Base-by-base conservation (phyloP, 2,888 invertebrate species). In the Baccha elongata region DNA sequence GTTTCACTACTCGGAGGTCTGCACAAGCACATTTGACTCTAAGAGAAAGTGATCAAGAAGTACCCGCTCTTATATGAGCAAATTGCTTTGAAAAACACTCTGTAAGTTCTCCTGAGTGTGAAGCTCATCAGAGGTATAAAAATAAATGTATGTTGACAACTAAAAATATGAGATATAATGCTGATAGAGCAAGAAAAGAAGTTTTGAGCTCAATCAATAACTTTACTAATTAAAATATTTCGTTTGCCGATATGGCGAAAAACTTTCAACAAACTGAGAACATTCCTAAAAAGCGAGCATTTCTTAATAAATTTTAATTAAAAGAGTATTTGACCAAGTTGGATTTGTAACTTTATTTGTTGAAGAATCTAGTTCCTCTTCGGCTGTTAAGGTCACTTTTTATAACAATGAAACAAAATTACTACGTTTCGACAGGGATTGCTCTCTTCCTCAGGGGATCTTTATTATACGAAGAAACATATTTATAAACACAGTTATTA, bases 221-320 rank as follows among this genome's bases (percentile, higher is more conserved):
- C 29, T 29, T 5, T 29, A 29, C 29, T 19, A 10, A 3, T 11
- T 10, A 4, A 42, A 42, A 42, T 7, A 15, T 42, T 13, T 42
- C 42, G 13, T 42, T 42, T 15, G 17, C 42, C 13, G 42, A 42
- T 42, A 42, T n/a, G 42, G 42, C 42, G 13, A 42, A 13, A 42
- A 42, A n/a, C 29, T 29, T 13, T 11, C 42, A 4, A 13, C 13
- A n/a, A 15, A n/a, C 13, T 42, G 15, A 13, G 13, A 13, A 1
- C 7, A 42, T 42, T 15, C 15, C n/a, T 7, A 42, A 42, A 42
- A 42, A 13, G 13, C 17, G 15, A 13, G 42, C 11, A n/a, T n/a
- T n/a, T n/a, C n/a, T n/a, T n/a, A n/a, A n/a, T n/a, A n/a, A n/a
- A n/a, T n/a, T n/a, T n/a, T n/a, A n/a, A n/a, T n/a, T n/a, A n/a